Evolutionary conservation across 2,113 vertebrate species (phyloP), one percentile per base, ranked within the genome.

Genomic region (Larimichthys polyactis): DNA sequence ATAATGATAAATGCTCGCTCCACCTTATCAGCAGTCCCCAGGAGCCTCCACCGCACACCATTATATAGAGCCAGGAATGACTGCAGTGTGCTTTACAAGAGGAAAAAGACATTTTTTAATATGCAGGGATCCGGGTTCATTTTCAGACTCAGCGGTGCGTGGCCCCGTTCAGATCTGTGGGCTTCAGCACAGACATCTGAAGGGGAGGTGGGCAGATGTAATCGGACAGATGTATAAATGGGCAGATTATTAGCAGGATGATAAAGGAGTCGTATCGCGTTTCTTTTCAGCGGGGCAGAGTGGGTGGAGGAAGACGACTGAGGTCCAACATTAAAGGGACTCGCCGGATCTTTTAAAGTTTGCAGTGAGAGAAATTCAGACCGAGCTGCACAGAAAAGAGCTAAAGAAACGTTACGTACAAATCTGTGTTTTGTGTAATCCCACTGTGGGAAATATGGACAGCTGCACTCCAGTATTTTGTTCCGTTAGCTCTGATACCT

Each of bases 291-390:
- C 63, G 16, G 70, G 66, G 73, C 75, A 59, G 83, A 71, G 90
- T 87, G 79, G 92, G 87, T 4, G 78, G 83, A 83, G 57, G 29
- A 62, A 58, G 52, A 55, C 68, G 51, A 91, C 83, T 92, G 91
- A 90, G 88, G 90, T 87, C 71, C 2, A 60, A 81, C 85, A 90
- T 93, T 84, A 92, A 92, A 92, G 79, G 36, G 68, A 79, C 77
- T 85, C 66, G 20, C 7, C 58, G 63, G 52, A 22, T 68, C 64
- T 84, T 71, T 66, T 66, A 12, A 40, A 74, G 71, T 66, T 79
- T 74, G 70, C 71, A 71, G 90, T 40, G 36, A 9, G 36, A 40
- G 36, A 40, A 40, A 40, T 40, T 40, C 36, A 40, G 6, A 40
- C 36, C 9, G 36, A 9, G 59, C 68, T 72, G 68, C 46, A 73